Conservation (phyloP, 2,888 invertebrate genomes). For the Lithophane semibrunnea region DNA sequence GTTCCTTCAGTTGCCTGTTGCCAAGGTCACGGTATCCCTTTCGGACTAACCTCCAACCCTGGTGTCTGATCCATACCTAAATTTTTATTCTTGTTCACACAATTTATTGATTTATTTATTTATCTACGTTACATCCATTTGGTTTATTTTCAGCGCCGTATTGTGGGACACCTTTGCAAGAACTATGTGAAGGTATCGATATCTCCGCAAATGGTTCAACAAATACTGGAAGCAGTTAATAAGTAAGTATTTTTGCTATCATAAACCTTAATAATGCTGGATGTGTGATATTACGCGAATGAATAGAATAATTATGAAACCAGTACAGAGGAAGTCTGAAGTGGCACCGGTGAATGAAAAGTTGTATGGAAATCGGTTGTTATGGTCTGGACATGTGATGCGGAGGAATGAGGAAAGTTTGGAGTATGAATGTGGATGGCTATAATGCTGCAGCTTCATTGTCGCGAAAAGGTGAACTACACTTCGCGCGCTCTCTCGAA, state of each 20-base stretch:
- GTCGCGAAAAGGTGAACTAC: too few species aligned
- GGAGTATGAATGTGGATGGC: background rate
- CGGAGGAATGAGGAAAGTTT: background rate
- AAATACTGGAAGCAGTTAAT: conserved; percentile 44
- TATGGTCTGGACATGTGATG: background rate
- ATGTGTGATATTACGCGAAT: background rate
- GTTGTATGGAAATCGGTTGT: background rate
- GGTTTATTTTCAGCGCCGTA: conserved; percentile 1
- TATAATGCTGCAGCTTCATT: background rate
- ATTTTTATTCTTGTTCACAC: background rate
- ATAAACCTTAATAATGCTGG: background rate
- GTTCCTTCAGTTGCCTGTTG: too few species aligned
- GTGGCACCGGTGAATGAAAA: background rate
- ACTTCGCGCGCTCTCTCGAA: too few species aligned
- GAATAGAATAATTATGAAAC: background rate
- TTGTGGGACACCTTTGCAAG: conserved; percentile 20
- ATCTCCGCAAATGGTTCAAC: conserved; percentile 39
- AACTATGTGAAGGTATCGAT: conserved; percentile 24
- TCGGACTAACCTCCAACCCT: too few species aligned
- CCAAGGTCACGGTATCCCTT: too few species aligned
- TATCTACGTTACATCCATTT: background rate
- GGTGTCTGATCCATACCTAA: too few species aligned
- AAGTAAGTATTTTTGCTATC: conserved; percentile 20
- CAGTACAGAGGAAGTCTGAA: background rate
- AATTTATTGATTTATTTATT: background rate